Base-by-base conservation (phyloP, 2,888 invertebrate species). In the Leptura quadrifasciata region DNA sequence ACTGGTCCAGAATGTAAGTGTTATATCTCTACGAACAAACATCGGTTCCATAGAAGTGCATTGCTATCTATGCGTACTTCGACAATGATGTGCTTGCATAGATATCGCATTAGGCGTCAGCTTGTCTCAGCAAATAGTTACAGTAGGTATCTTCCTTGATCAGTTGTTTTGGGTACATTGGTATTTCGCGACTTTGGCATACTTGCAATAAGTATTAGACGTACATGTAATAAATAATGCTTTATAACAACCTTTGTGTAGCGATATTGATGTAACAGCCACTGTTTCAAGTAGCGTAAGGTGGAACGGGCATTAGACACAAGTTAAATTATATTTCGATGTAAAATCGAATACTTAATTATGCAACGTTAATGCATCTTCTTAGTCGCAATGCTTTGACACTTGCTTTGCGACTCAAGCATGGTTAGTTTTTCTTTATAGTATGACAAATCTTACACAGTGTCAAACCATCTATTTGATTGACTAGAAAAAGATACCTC, bases 1-100 rank as follows among this genome's bases (percentile, higher is more conserved):
- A 69, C 68, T 58, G 57, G 55, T 69, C 68, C 31, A 75, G 35
- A 20, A 24, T 63, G 60, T 61, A 61, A 61, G 60, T 61, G 60
- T 61, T 61, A 61, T 31, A 47, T 47, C 47, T 47, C 15, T 47
- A 47, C n/a, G n/a, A 47, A n/a, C n/a, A 39, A 15, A 12, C 12
- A 12, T 3, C 39, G 39, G 2, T 39, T 39, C 15, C 39, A 39
- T 39, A 39, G 39, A 39, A 39, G 39, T 39, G 12, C 3, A 6
- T 15, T 12, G 10, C 3, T 39, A 39, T 39, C 39, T 39, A 15
- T 39, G 15, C 39, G 12, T 39, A 15, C 1, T 35, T 35, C 35
- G 35, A 35, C 35, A 35, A 12, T 39, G 1, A 39, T 39, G 39
- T 39, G 39, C 39, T 39, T 39, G 39, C 39, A 39, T 39, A 39